Evolutionary conservation across 2,888 invertebrate species (phyloP).

Genomic region (Platycnemis pennipes): DNA sequence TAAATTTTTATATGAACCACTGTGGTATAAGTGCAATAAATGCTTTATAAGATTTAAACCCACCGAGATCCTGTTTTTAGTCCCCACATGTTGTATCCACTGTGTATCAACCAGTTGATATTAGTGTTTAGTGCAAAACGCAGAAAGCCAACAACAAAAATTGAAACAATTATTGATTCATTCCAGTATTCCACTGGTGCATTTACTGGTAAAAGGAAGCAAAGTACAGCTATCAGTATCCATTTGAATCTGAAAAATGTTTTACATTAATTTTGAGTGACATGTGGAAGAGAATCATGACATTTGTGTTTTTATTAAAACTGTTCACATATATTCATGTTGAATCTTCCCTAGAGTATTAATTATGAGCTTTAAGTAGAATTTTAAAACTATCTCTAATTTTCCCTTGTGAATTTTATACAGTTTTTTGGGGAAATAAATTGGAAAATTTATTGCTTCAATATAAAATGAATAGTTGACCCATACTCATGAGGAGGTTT

Average conservation of each 20-base stretch:
- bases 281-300: no score
- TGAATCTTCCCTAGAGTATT: no score
- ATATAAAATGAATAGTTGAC: no score
- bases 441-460: no score
- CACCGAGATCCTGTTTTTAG: constrained; percentile 86
- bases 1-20: no score
- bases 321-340: no score
- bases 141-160: constrained; percentile 86
- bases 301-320: no score
- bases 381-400: no score
- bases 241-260: constrained; percentile 84
- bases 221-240: constrained; percentile 84
- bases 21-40: background rate
- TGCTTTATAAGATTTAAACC: background rate
- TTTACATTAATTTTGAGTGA: background rate
- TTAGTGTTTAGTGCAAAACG: constrained; percentile 85
- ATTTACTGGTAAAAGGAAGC: constrained; percentile 87
- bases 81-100: constrained; percentile 87
- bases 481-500: no score
- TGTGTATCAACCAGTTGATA: constrained; percentile 87
- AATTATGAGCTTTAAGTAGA: no score
- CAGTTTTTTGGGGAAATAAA: no score
- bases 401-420: no score
- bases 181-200: constrained; percentile 90
- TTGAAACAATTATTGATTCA: constrained; percentile 83